Evolutionary conservation across 2,797 vertebrate genomes (phyloP), one percentile per base, ranked within the genome.

Genomic region (Enoplosus armatus): DNA sequence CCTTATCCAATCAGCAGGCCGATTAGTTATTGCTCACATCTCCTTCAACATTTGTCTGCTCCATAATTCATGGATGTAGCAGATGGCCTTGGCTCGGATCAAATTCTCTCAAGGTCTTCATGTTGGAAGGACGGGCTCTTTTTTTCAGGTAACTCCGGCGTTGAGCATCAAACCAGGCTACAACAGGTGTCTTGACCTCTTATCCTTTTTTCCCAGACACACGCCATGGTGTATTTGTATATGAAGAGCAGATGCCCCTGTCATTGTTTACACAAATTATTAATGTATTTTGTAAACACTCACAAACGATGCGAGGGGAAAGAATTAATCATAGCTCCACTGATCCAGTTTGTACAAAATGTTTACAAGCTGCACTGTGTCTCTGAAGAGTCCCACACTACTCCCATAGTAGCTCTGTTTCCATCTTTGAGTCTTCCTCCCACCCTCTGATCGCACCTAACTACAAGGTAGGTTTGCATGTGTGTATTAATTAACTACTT

Each of bases 61-160:
- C 76, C 80, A 90, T 90, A 86, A 87, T 90, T 92, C 87, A 92
- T 89, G 60, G 47, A 18, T 70, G 53, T 47, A 85, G 77, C 90
- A 86, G 87, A 89, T 91, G 90, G 87, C 26, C 71, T 69, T 20
- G 45, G 50, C 55, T 43, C 6, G 5, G 71, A 80, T 84, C 86
- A 69, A 11, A 65, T 83, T 85, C 73, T 73, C 72, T 68, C 72
- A 48, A 53, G 61, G 55, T 68, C 78, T 10, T 69, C 1, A 18
- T 60, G 48, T 67, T 29, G 24, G 60, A 67, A 63, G 27, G 48
- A 47, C 18, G 1, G 8, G 6, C 26, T 69, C 63, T 74, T 45
- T 86, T n/a, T 73, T 59, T 18, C 75, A 85, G 60, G 55, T 76
- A 76, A 54, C 39, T 59, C 61, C 64, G 82, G 51, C 78, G 37